Conservation (phyloP, 2,113 vertebrate species). For the Percopsis transmontana region DNA sequence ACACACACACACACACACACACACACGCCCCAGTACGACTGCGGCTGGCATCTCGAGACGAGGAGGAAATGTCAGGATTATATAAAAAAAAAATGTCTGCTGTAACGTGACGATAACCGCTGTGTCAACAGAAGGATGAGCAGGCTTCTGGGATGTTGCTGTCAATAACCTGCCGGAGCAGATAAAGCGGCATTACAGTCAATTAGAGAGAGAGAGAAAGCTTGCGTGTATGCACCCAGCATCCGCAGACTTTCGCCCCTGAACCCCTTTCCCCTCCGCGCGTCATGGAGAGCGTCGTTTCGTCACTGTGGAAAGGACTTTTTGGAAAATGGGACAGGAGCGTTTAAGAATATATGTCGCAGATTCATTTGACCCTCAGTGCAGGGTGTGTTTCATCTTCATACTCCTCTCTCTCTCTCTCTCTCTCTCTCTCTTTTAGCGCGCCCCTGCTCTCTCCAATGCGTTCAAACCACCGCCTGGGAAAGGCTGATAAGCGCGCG, state of each 20-base stretch:
- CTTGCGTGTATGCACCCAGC: too few relatives aligned
- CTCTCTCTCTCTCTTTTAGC: constrained; percentile 25
- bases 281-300: too few relatives aligned
- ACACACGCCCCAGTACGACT: not conserved
- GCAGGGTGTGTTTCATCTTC: constrained; percentile 61
- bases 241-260: too few relatives aligned
- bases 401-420: constrained; percentile 56
- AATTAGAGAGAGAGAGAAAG: constrained; percentile 55
- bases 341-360: not conserved
- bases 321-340: too few relatives aligned
- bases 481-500: constrained; percentile 70
- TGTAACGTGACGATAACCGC: constrained; percentile 72
- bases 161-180: constrained; percentile 71
- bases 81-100: constrained; percentile 51
- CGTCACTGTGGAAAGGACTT: too few relatives aligned
- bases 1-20: not conserved
- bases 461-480: constrained; percentile 70
- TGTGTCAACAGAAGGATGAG: constrained; percentile 70
- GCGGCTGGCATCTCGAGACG: not conserved
- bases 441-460: constrained; percentile 47
- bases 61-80: constrained; percentile 67
- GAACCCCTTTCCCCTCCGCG: too few relatives aligned
- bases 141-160: constrained; percentile 65
- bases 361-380: constrained; percentile 52
- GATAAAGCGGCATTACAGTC: constrained; percentile 71